Evolutionary conservation across 1,140 invertebrate species (phyloP), one percentile per base, ranked within the genome.

Genomic region (Achroia grisella): DNA sequence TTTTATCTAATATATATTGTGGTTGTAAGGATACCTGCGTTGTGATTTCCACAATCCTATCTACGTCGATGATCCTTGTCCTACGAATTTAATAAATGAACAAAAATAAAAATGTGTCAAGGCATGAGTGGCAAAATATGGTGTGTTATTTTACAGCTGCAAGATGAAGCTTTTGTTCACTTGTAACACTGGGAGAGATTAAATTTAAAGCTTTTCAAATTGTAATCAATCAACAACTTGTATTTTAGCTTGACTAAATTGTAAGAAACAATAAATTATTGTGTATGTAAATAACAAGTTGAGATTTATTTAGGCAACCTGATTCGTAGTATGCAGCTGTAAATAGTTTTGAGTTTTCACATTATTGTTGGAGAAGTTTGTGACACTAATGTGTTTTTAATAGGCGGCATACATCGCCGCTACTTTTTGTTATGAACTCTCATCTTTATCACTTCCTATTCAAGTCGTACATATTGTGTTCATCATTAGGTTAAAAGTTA

Each of bases 1-100:
- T 85, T 84, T 86, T 84, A 86, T 86, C 82, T 86, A 87, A 86
- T 87, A 87, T 87, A 87, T 87, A 87, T 87, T 86, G 86, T 86
- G 86, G 86, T 87, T 86, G 84, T 86, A 86, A 87, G 83, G 84
- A 86, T 78, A 86, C 64, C 67, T 84, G 84, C 79, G 83, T 86
- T 86, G 73, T 86, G 79, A 86, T 87, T 87, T 86, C 77, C 80
- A 65, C 60, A 48, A 11, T 46, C 52, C 70, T 56, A 68, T 79
- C 70, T 73, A 68, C 39, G 43, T 57, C 12, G 17, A 23, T 6
- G 17, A 3, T 23, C 17, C 17, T 23, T 2, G 17, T 23, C 60
- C 63, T 52, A 53, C 52, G 44, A 53, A 45, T 58, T 63, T 44
- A 62, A 62, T 54, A 56, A 51, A 29, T 39, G 35, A 58, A 68